Evolutionary conservation across 2,888 invertebrate genomes (phyloP).

Genomic region (Temnothorax ravouxi): DNA sequence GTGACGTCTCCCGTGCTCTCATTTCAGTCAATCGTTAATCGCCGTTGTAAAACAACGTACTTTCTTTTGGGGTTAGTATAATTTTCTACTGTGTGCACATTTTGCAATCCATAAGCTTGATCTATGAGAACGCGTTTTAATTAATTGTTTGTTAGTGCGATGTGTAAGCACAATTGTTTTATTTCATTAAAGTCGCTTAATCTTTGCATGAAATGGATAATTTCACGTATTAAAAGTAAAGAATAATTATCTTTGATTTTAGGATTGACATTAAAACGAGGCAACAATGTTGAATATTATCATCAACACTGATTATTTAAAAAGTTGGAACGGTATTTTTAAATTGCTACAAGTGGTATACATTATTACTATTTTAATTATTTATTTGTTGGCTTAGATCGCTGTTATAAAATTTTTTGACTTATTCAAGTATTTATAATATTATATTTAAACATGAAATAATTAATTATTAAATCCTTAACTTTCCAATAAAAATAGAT

Average conservation of each 20-base stretch:
- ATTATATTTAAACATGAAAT: background rate
- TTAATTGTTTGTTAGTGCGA: background rate
- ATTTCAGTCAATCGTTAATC: conserved; percentile 80
- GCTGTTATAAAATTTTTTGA: background rate
- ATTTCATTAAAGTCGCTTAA: background rate
- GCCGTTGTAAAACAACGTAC: conserved; percentile 64
- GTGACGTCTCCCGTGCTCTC: conserved; percentile 78
- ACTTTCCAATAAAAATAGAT: background rate
- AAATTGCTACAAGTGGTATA: conserved; percentile 93
- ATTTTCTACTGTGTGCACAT: background rate
- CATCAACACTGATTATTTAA: conserved; percentile 93
- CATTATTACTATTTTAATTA: background rate
- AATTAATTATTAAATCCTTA: background rate
- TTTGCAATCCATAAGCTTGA: background rate
- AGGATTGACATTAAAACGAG: conserved; percentile 59
- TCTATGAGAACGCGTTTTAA: background rate
- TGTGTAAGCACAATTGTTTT: background rate
- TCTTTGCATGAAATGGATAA: background rate
- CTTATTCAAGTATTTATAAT: background rate
- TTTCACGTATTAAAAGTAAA: background rate
- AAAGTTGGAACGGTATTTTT: conserved; percentile 92
- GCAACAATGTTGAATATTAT: conserved; percentile 94
- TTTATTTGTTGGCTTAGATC: background rate
- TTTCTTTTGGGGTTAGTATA: conserved; percentile 75
- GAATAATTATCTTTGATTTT: conserved; percentile 37